Evolutionary conservation across 2,797 vertebrate species (phyloP), one percentile per base, ranked within the genome.

Genomic region (Pseudomugil gertrudae): DNA sequence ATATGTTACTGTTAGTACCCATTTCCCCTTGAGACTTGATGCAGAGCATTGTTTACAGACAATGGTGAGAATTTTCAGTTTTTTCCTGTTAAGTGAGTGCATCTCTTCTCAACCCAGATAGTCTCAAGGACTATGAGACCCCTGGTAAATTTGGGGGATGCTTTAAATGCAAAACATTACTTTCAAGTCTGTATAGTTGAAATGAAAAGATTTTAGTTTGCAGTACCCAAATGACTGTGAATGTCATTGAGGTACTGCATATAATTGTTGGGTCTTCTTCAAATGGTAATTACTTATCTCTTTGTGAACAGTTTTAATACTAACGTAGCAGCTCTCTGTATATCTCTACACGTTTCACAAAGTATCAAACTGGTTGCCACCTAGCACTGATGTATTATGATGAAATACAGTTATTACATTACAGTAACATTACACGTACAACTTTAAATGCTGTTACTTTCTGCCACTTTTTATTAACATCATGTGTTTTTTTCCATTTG

Each of bases 71-170:
- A 21, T 36, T 66, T 69, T 57, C 23, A 64, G 17, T 9, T 35
- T 2, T 36, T 56, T 70, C n/a, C 57, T 59, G 56, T 63, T 57
- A 19, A 65, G n/a, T 38, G 23, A 73, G 47, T 55, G 45, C 40
- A 51, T 53, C 14, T 71, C 17, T 43, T 69, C 75, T 69, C 58
- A 51, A 27, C 63, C 26, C 23, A 2, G 23, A 61, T 51, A 19
- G 15, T 63, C 8, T 40, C 40, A 24, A 14, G n/a, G 29, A 19
- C 29, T 29, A 29, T 17, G 5, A 23, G 35, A 6, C 19, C n/a
- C 38, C 38, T n/a, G 27, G 29, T 32, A 53, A 35, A 17, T 26
- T 6, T 19, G 23, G 14, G n/a, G 9, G 10, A n/a, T n/a, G 5
- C 9, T 21, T 21, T 21, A 47, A 50, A 50, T 50, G 2, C 10